Base-by-base conservation (phyloP, 2,888 invertebrate genomes). In the Laothoe populi region DNA sequence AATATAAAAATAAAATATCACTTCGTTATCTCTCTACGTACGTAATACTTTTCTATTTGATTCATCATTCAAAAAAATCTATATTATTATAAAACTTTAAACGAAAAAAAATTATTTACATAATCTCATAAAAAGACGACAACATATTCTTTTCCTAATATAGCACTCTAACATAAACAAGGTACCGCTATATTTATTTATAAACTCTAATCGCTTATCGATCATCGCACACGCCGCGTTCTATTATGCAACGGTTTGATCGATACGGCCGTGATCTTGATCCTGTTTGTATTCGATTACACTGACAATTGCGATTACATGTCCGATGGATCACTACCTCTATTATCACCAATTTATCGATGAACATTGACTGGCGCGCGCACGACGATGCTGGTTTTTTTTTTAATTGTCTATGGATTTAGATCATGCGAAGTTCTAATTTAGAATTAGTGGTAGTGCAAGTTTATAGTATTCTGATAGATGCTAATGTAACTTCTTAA, bases 181-280 rank as follows among this genome's bases (percentile, higher is more conserved):
- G 23, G 21, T 35, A 38, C 8, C 19, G 13, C 24, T 24, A 44
- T 45, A 45, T 11, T 60, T 24, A 38, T 53, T 44, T 40, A 11
- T 58, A 57, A 38, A 13, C 38, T 42, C 45, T 57, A 45, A 40
- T 19, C 71, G 70, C 72, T 62, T 19, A 57, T 26, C 65, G 66
- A 68, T 63, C 64, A n/a, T 65, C 59, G 63, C 68, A 72, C 70
- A 63, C 46, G 65, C 70, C 69, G 64, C 63, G 64, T 64, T 60
- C 66, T 57, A 66, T 78, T 78, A 74, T 71, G 71, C 75, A 81
- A 78, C 72, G 70, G 65, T 61, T 63, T 71, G 72, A 73, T 73
- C 67, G 73, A 74, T 77, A 74, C 73, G 83, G 64, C 87, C 87
- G 68, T 88, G 88, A 87, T 87, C 87, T 87, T 88, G 88, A 78